These are phyloP conservation scores for Lasaia peninsularis DNA, from an alignment of 1,140 invertebrate species.

Conservation along the genomic window DNA sequence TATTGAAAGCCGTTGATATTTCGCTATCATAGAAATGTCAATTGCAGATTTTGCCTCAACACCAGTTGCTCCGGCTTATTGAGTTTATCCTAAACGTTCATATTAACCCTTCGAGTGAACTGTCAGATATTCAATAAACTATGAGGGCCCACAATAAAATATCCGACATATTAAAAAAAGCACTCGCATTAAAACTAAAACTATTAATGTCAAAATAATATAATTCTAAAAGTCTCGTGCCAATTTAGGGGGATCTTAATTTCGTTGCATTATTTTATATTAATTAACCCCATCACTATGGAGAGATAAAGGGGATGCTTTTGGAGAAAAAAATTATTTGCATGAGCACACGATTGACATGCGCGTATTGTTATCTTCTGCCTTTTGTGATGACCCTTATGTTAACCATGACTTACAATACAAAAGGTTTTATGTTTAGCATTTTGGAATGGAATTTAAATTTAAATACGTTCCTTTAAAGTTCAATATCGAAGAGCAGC, in stretches of 20 bases:
- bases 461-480: conserved; percentile 41
- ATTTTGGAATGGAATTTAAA: conserved; percentile 38
- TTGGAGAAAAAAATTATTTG: conserved; percentile 74
- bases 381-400: conserved; percentile 76
- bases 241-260: conserved; percentile 64
- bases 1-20: conserved; percentile 32
- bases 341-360: conserved; percentile 76
- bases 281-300: conserved; percentile 74
- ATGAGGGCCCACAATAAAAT: conserved; percentile 52
- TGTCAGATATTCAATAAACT: conserved; percentile 70
- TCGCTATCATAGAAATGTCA: conserved; percentile 65
- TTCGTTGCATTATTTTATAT: conserved; percentile 73
- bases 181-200: conserved; percentile 47
- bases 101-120: conserved; percentile 74
- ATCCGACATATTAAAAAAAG: conserved; percentile 46
- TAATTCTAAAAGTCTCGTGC: conserved; percentile 70
- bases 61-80: conserved; percentile 75
- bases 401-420: conserved; percentile 52
- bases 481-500: conserved; percentile 41
- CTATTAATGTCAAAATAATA: conserved; percentile 66
- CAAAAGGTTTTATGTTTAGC: conserved; percentile 41
- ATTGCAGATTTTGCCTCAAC: conserved; percentile 68
- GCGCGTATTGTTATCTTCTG: conserved; percentile 70
- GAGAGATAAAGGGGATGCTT: conserved; percentile 72
- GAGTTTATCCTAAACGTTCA: conserved; percentile 72